phyloP scores from a whole-genome alignment of 2,888 invertebrate genomes.

The Yponomeuta evonymella region DNA sequence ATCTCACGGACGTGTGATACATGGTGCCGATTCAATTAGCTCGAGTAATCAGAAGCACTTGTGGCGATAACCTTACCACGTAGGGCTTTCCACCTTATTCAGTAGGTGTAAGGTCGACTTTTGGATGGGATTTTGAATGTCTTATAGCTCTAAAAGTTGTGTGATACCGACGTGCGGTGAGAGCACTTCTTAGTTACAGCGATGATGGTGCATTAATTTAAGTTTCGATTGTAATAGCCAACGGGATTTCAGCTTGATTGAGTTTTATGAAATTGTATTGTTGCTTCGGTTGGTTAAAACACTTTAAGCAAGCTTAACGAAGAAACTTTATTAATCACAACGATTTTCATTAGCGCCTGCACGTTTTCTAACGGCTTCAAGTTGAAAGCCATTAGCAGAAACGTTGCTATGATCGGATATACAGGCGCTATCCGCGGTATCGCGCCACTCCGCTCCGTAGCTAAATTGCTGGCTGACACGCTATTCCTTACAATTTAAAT shows the following conservation, averaged over 20 bases:
- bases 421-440: constrained; percentile 6
- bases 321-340: not conserved
- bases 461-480: constrained; percentile 5
- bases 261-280: not conserved
- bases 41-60: not conserved
- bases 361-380: constrained; percentile 6
- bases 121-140: not conserved
- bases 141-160: not conserved
- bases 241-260: not conserved
- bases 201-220: not conserved
- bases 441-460: not conserved
- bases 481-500: constrained; percentile 2
- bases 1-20: not conserved
- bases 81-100: not conserved
- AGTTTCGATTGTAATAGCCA: not conserved
- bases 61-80: not conserved
- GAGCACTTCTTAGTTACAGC: not conserved
- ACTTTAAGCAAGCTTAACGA: not conserved
- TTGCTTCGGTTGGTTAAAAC: not conserved
- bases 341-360: constrained; percentile 6
- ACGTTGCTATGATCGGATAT: constrained; percentile 8
- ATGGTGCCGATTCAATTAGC: not conserved
- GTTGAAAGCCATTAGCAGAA: constrained; percentile 3
- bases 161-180: not conserved
- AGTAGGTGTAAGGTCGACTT: not conserved